These are phyloP conservation scores for Dufourea novaeangliae DNA, from an alignment of 1,140 invertebrate species.

Conservation along the genomic window DNA sequence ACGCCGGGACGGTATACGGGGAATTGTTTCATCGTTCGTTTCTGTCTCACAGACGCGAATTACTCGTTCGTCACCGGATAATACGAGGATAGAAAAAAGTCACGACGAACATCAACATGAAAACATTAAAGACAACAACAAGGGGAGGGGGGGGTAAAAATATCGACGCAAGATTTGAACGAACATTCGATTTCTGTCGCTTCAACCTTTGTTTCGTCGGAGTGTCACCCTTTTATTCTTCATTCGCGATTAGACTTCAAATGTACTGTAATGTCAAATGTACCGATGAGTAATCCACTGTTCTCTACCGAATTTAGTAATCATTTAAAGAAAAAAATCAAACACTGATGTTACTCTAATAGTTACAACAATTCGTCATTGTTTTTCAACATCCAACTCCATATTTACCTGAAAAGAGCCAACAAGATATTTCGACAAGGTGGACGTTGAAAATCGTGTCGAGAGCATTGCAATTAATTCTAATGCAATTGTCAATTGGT, in stretches of 20 bases:
- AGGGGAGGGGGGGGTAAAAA: slow-evolving; percentile 22
- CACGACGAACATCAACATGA: slow-evolving; percentile 63
- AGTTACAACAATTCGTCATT: too few relatives aligned
- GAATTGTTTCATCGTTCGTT: slow-evolving; percentile 35
- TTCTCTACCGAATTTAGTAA: neutral
- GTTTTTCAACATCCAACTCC: too few relatives aligned
- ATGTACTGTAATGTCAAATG: neutral
- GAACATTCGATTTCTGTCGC: neutral
- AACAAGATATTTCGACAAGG: too few relatives aligned
- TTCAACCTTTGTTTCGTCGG: neutral
- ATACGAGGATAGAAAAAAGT: slow-evolving; percentile 56
- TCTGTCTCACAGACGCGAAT: neutral
- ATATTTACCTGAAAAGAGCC: too few relatives aligned
- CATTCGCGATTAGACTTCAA: neutral
- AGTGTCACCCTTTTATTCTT: neutral
- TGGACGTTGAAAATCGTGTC: too few relatives aligned
- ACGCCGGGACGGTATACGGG: slow-evolving; percentile 47
- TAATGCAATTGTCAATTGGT: too few relatives aligned
- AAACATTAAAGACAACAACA: slow-evolving; percentile 55
- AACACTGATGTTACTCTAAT: too few relatives aligned
- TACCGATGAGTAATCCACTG: neutral
- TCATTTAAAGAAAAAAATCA: neutral
- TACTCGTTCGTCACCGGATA: neutral
- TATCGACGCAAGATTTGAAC: neutral
- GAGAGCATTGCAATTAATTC: too few relatives aligned